Evolutionary conservation across 1,140 invertebrate genomes (phyloP).

Genomic region (Monochamus saltuarius): DNA sequence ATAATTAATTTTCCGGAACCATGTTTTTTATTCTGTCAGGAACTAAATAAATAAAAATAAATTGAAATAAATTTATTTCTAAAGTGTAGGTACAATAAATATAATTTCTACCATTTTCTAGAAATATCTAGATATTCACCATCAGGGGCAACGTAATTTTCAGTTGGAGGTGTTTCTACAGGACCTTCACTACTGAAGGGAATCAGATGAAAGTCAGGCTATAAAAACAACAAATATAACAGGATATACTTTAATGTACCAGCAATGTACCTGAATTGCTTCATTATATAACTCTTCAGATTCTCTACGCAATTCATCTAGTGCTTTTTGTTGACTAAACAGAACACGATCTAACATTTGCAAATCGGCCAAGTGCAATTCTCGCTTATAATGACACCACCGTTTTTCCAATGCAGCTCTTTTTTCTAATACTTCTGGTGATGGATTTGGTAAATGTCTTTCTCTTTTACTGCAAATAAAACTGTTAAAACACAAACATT

Average conservation of each 20-base stretch:
- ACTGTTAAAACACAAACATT: conserved; percentile 12
- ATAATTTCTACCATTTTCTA: conserved; percentile 69
- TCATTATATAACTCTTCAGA: conserved; percentile 81
- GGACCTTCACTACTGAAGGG: conserved; percentile 70
- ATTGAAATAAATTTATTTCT: too few relatives aligned
- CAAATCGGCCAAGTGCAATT: conserved; percentile 64
- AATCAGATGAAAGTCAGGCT: conserved; percentile 70
- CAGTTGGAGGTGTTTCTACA: conserved; percentile 74
- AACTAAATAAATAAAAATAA: too few relatives aligned
- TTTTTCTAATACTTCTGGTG: conserved; percentile 56
- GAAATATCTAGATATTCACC: conserved; percentile 83
- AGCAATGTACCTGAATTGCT: conserved; percentile 68
- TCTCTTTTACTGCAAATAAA: conserved; percentile 56
- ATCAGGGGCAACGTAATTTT: conserved; percentile 75
- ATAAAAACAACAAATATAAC: conserved; percentile 41
- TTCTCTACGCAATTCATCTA: conserved; percentile 72
- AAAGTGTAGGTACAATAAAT: too few relatives aligned
- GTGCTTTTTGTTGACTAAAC: conserved; percentile 70
- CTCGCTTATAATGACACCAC: conserved; percentile 70
- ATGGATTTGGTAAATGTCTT: conserved; percentile 53
- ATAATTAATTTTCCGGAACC: too few relatives aligned
- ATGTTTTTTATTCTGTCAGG: too few relatives aligned
- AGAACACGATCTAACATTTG: conserved; percentile 67
- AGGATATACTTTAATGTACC: not conserved
- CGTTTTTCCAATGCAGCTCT: conserved; percentile 65